Conservation (phyloP, 2,113 vertebrate species). For the Aleadryas rufinucha region DNA sequence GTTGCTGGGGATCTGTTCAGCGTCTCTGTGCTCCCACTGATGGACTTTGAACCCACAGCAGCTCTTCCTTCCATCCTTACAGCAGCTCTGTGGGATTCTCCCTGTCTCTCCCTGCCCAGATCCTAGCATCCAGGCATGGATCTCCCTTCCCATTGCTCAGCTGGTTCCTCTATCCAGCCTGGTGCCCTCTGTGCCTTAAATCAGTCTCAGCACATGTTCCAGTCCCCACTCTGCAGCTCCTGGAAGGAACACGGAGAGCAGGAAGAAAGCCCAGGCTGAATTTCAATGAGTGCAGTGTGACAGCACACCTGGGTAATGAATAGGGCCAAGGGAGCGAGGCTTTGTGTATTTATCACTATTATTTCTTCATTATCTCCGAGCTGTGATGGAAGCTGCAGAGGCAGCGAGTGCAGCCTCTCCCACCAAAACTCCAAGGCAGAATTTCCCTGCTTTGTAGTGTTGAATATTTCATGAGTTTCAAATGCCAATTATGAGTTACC, state of each 20-base stretch:
- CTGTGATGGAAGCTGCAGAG: not conserved
- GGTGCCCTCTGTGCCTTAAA: not conserved
- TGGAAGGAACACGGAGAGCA: not conserved
- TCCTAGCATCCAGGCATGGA: not conserved
- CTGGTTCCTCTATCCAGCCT: not conserved
- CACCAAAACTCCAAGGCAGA: not conserved
- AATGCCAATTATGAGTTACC: conserved; percentile 18
- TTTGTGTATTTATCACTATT: not conserved
- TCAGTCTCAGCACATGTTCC: not conserved
- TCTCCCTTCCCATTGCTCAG: not conserved
- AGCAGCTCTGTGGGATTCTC: not conserved
- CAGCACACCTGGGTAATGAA: not conserved
- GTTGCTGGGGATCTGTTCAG: not conserved
- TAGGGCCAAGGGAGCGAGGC: not conserved
- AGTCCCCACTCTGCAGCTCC: not conserved
- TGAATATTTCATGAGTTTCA: conserved; percentile 42
- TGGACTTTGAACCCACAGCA: not conserved
- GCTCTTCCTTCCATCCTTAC: not conserved
- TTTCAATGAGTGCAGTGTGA: not conserved
- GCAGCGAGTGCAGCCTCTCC: not conserved
- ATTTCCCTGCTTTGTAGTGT: not conserved
- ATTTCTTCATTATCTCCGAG: not conserved
- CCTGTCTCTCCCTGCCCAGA: not conserved
- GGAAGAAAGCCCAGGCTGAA: not conserved
- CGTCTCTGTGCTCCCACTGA: not conserved